Evolutionary conservation across 2,113 vertebrate genomes (phyloP).

Genomic region (Gymnogyps californianus): DNA sequence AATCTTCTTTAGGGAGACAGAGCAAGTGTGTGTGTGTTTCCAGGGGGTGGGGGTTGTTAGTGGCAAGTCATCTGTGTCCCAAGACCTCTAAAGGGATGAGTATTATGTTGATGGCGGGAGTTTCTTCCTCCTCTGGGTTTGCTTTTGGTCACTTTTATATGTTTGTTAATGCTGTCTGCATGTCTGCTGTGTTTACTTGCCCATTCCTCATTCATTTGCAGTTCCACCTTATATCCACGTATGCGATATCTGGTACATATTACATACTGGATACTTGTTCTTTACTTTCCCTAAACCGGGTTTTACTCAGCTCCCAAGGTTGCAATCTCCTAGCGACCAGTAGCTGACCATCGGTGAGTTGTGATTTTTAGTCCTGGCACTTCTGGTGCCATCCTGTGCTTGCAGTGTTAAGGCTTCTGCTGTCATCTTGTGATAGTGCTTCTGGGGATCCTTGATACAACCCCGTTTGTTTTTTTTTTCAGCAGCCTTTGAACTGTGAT

Average conservation of each 20-base stretch:
- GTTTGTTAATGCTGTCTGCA: not conserved
- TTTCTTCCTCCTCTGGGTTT: not conserved
- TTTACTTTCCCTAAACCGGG: not conserved
- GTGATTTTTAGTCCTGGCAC: not conserved
- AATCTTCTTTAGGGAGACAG: not conserved
- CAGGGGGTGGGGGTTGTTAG: fast-evolving
- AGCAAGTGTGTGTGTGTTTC: not conserved
- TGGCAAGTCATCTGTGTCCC: not conserved
- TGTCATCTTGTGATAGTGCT: not conserved
- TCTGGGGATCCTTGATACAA: not conserved
- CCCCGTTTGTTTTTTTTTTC: fast-evolving
- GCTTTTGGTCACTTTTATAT: not conserved
- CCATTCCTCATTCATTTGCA: not conserved
- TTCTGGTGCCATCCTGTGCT: not conserved
- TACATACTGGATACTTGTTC: not conserved
- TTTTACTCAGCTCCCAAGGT: not conserved
- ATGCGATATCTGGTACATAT: not conserved
- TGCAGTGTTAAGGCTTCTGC: not conserved
- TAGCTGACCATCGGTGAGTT: not conserved
- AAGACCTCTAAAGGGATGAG: not conserved
- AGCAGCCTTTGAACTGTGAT: not conserved
- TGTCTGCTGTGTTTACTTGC: not conserved
- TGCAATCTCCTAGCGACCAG: not conserved
- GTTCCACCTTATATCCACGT: not conserved
- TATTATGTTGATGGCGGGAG: not conserved